phyloP scores from a whole-genome alignment of 2,888 invertebrate genomes.

The Ctena decussata region DNA sequence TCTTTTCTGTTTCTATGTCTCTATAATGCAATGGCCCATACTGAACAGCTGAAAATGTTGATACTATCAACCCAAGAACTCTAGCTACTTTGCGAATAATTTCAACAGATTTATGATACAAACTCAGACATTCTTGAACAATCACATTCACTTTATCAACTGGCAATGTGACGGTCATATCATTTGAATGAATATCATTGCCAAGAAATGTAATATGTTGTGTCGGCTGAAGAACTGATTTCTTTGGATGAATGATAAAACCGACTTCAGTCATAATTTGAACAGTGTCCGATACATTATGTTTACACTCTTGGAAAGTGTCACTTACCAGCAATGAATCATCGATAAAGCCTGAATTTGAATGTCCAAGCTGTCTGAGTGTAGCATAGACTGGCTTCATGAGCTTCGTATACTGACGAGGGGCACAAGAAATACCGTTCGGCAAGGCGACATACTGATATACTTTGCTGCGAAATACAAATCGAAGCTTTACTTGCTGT shows the following conservation, averaged over 20 bases:
- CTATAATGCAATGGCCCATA: slow-evolving; percentile 15
- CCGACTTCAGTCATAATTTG: no score
- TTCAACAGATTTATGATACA: no score
- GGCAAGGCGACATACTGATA: slow-evolving; percentile 51
- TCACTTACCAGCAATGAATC: slow-evolving; percentile 47
- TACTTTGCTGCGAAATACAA: slow-evolving; percentile 33
- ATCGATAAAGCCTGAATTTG: slow-evolving; percentile 61
- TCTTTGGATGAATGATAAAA: slow-evolving; percentile 31
- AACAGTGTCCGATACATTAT: no score
- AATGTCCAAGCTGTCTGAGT: slow-evolving; percentile 43
- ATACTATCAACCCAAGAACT: slow-evolving; percentile 6
- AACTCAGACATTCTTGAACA: neutral
- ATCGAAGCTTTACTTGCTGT: slow-evolving; percentile 39
- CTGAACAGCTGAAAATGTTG: slow-evolving; percentile 21
- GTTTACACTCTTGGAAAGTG: slow-evolving; percentile 34
- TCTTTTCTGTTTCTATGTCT: neutral
- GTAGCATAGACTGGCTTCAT: slow-evolving; percentile 62
- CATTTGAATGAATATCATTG: no score
- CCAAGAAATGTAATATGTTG: neutral
- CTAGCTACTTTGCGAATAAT: no score
- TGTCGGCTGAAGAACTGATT: neutral
- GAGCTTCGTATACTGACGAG: slow-evolving; percentile 62
- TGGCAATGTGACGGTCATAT: slow-evolving; percentile 50
- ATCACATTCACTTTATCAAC: slow-evolving; percentile 14
- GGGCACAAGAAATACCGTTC: slow-evolving; percentile 60